Base-by-base conservation (phyloP, 1,140 invertebrate species). In the honey bee (Apis mellifera) region DNA sequence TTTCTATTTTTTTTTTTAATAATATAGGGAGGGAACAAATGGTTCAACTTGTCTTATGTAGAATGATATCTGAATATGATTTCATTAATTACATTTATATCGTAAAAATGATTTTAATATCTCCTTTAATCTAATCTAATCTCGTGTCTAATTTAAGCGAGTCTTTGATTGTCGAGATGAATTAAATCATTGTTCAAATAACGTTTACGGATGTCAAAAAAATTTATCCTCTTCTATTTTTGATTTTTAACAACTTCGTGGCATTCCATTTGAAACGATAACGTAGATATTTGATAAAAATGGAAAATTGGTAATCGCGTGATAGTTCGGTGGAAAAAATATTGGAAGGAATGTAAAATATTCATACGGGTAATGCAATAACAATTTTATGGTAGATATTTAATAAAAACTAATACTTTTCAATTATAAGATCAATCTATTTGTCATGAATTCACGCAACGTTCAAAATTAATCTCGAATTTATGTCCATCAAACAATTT, bases 171-270 rank as follows among this genome's bases (percentile, higher is more conserved):
- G 15, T 32, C 32, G 0, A 13, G 48, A n/a, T n/a, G 11, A 48
- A 66, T 48, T n/a, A 48, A 66, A n/a, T 11, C 19, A 13, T 48
- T 68, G 9, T 42, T 23, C 1, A 71, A 52, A 9, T 17, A 23
- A 9, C 11, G 4, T 21, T 50, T 23, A 54, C 17, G 13, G 19
- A 72, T 23, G 52, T 4, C 32, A 60, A n/a, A 59, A 65, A 62
- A 7, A 57, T 86, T 85, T 84, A 85, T 69, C 65, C 72, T 77
- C 54, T 54, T 69, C 65, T 55, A 76, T 42, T 54, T 42, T 17
- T n/a, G 23, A 59, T 50, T 77, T 26, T 73, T 77, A 86, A 86
- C 85, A 77, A 26, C 71, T 54, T 26, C n/a, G 17, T 15, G 32
- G 60, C 55, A 73, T 52, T 50, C 83, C 42, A 57, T 15, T 12